phyloP scores from a whole-genome alignment of 2,113 vertebrate species.

The Spea bombifrons region DNA sequence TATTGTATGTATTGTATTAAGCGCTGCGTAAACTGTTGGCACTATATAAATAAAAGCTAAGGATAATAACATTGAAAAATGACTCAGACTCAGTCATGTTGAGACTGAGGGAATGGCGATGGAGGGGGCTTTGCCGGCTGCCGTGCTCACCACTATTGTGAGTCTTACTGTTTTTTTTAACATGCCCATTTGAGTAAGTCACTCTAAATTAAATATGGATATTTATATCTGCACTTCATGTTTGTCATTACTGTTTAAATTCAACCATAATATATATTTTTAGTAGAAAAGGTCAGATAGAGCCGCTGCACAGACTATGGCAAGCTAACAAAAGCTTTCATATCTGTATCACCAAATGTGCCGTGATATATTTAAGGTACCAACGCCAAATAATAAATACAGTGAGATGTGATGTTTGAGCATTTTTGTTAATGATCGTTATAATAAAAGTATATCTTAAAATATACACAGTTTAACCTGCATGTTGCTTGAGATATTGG shows the following conservation, averaged over 20 bases:
- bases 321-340: background rate
- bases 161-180: no score
- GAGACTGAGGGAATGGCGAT: no score
- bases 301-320: background rate
- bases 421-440: background rate
- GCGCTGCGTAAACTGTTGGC: no score
- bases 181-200: no score
- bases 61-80: no score
- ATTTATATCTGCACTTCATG: no score
- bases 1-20: no score
- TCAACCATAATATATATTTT: background rate
- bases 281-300: background rate
- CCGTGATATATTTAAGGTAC: background rate
- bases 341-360: background rate
- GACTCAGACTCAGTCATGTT: no score
- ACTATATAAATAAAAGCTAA: no score
- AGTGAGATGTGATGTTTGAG: background rate
- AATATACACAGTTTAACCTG: conserved; percentile 4
- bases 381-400: background rate
- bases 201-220: no score
- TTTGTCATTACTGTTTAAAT: background rate
- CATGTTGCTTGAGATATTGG: background rate
- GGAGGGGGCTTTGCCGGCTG: no score
- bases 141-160: no score
- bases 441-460: background rate